Evolutionary conservation across 2,797 vertebrate genomes (phyloP).

Genomic region (Ambastaia sidthimunki): DNA sequence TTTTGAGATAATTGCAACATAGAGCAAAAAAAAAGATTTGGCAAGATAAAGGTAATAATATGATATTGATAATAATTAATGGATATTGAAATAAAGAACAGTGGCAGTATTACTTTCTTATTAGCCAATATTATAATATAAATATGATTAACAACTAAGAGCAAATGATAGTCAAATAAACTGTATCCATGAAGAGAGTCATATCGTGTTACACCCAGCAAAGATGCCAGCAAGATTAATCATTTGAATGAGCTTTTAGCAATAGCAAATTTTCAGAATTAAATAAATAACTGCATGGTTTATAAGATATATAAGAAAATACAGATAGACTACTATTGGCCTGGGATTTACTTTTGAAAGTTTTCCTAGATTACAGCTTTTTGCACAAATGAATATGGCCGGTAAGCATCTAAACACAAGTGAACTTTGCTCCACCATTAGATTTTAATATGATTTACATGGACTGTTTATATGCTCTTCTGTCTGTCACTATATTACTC

Average conservation of each 20-base stretch:
- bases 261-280: neutral
- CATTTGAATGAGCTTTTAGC: neutral
- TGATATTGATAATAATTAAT: conserved; percentile 3
- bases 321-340: neutral
- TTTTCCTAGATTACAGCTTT: conserved; percentile 9
- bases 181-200: neutral
- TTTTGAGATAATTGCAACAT: conserved; percentile 1
- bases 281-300: neutral
- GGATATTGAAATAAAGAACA: conserved; percentile 6
- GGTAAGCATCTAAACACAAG: conserved; percentile 37
- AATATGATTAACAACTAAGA: neutral
- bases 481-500: conserved; percentile 57
- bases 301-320: conserved; percentile 16
- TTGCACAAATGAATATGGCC: conserved; percentile 1
- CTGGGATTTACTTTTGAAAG: conserved; percentile 12
- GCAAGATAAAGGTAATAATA: neutral
- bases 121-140: neutral
- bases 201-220: neutral
- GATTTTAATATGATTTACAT: conserved; percentile 46
- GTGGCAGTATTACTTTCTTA: conserved; percentile 4
- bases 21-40: conserved; percentile 12
- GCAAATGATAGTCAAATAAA: too few relatives aligned
- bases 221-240: neutral
- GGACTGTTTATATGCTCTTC: conserved; percentile 53
- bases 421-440: conserved; percentile 26